These are phyloP conservation scores for Kradibia gibbosae DNA, from an alignment of 1,140 invertebrate genomes.

Conservation along the genomic window DNA sequence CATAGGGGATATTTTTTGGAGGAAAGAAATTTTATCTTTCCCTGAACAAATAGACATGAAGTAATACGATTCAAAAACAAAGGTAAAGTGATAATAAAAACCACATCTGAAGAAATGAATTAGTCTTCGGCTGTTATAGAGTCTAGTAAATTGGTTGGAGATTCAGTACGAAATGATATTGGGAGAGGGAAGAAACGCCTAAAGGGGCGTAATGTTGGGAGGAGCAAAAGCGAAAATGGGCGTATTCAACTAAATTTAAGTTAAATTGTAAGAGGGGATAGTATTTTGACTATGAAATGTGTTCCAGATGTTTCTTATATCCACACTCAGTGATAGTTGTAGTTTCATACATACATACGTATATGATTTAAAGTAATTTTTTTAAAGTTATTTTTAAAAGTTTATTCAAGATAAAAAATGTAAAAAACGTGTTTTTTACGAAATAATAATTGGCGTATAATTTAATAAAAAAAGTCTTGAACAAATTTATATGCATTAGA, in stretches of 20 bases:
- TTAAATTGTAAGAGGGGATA: background rate
- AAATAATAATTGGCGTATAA: no score
- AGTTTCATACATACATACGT: background rate
- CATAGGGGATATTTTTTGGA: no score
- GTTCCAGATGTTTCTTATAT: background rate
- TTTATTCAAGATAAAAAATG: background rate
- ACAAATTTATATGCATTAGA: no score
- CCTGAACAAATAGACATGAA: background rate
- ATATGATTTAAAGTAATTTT: background rate
- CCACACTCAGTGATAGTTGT: background rate
- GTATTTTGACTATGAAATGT: background rate
- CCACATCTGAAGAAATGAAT: conserved; percentile 66
- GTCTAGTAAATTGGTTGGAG: conserved; percentile 36
- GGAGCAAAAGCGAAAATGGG: conserved; percentile 51
- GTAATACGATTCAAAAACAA: background rate
- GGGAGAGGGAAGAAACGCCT: conserved; percentile 46
- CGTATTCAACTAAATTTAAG: conserved; percentile 27
- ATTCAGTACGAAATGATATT: background rate
- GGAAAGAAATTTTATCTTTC: no score
- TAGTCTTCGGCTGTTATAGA: conserved; percentile 56
- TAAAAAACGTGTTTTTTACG: no score
- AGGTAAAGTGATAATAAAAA: background rate
- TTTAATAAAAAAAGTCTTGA: no score
- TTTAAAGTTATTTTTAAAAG: background rate
- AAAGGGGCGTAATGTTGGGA: conserved; percentile 35